Conservation (phyloP, 2,113 vertebrate genomes). For the Motacilla alba region DNA sequence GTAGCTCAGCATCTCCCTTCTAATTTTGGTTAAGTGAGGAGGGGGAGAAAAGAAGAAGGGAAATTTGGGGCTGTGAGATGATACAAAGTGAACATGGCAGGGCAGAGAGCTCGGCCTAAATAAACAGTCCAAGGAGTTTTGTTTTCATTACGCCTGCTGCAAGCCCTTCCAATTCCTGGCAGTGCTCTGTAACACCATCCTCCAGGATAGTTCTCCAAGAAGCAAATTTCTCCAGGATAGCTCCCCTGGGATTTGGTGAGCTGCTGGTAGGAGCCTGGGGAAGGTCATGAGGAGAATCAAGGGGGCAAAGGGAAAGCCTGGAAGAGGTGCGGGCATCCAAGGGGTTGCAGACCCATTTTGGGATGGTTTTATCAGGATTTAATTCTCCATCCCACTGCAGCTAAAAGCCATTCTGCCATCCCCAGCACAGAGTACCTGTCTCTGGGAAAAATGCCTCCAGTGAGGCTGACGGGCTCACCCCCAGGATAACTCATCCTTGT, state of each 20-base stretch:
- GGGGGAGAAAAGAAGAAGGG: background rate
- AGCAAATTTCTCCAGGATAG: background rate
- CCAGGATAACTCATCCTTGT: background rate
- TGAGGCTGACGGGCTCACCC: background rate
- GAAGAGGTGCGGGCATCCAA: background rate
- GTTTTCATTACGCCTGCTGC: background rate
- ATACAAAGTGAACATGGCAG: background rate
- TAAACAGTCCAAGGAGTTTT: slow-evolving; percentile 8
- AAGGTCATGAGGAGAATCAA: background rate
- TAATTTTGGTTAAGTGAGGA: background rate
- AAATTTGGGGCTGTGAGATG: background rate
- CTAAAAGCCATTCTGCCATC: background rate
- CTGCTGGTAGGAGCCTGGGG: background rate
- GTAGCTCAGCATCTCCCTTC: background rate
- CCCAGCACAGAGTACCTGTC: background rate
- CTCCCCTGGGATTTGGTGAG: fast-evolving
- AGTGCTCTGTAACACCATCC: background rate
- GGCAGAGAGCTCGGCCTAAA: background rate
- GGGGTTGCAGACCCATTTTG: background rate
- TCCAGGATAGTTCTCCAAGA: fast-evolving
- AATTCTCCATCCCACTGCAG: background rate
- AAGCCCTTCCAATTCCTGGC: background rate
- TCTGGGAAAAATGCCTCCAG: background rate
- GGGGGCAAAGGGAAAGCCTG: background rate
- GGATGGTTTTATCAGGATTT: background rate